phyloP scores from a whole-genome alignment of 2,888 invertebrate species.

The Unio pictorum region DNA sequence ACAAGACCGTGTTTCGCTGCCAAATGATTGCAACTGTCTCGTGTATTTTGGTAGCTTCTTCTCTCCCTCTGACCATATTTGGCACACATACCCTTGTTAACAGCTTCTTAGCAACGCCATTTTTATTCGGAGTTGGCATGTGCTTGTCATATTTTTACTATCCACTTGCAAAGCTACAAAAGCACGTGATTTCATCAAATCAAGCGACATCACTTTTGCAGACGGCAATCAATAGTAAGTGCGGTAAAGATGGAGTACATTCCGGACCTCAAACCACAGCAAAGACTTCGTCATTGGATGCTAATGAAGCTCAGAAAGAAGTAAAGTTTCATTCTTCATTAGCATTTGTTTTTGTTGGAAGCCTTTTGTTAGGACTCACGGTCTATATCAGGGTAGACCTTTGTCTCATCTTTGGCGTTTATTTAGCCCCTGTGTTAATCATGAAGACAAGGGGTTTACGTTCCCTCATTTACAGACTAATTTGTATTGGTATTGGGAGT shows the following conservation, averaged over 20 bases:
- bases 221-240: too few species aligned
- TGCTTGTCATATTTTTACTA: constrained; percentile 10
- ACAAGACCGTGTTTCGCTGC: constrained; percentile 27
- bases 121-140: constrained; percentile 27
- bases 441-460: neutral
- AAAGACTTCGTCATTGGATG: too few species aligned
- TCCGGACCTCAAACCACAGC: too few species aligned
- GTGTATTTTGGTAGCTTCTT: constrained; percentile 46
- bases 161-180: neutral
- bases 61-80: constrained; percentile 47
- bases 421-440: constrained; percentile 17
- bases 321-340: too few species aligned
- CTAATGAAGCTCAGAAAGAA: too few species aligned
- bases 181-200: too few species aligned
- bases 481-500: constrained; percentile 21
- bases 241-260: too few species aligned
- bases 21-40: constrained; percentile 46
- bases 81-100: constrained; percentile 63
- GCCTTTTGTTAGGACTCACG: too few species aligned
- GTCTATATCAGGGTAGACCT: constrained; percentile 53
- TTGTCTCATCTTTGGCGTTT: constrained; percentile 18
- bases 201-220: too few species aligned
- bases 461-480: neutral
- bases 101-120: constrained; percentile 49
- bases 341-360: too few species aligned